Percentiles rank a stretch among this genome's conserved stretches.
phyloP scores from a whole-genome alignment of 2,797 vertebrate species.

The Lophotriccus pileatus region DNA sequence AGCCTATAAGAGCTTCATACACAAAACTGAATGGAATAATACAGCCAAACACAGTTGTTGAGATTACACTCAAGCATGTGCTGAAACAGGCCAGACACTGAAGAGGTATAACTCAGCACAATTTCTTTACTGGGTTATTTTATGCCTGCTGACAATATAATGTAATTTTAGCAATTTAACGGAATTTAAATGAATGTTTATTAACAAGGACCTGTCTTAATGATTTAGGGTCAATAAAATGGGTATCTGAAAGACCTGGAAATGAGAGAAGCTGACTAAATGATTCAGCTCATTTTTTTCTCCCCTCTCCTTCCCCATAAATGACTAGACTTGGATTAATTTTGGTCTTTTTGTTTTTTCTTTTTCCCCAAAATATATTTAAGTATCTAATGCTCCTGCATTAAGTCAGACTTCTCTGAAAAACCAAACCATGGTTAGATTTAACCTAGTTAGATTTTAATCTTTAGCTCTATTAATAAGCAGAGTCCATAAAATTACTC shows the following conservation, averaged over 20 bases:
- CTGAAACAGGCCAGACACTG: neutral
- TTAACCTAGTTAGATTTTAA: constrained; percentile 5
- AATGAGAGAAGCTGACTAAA: neutral
- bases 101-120: neutral
- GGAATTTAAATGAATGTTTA: constrained; percentile 26
- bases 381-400: neutral
- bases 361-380: neutral
- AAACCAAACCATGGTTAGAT: neutral
- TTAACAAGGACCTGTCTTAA: constrained; percentile 29
- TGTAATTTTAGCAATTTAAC: constrained; percentile 37
- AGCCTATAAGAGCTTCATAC: neutral
- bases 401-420: neutral
- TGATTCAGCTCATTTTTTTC: neutral
- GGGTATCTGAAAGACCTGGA: neutral
- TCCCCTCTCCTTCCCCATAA: neutral
- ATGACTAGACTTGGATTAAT: neutral
- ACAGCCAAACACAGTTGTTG: neutral
- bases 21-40: neutral
- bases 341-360: neutral
- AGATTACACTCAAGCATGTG: neutral
- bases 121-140: constrained; percentile 22
- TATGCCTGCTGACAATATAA: constrained; percentile 33
- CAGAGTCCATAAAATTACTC: neutral
- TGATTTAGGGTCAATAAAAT: constrained; percentile 19
- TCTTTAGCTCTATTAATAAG: neutral